These are phyloP conservation scores for Neodon shergylaensis DNA, from an alignment of 2,113 vertebrate genomes.

Conservation along the genomic window DNA sequence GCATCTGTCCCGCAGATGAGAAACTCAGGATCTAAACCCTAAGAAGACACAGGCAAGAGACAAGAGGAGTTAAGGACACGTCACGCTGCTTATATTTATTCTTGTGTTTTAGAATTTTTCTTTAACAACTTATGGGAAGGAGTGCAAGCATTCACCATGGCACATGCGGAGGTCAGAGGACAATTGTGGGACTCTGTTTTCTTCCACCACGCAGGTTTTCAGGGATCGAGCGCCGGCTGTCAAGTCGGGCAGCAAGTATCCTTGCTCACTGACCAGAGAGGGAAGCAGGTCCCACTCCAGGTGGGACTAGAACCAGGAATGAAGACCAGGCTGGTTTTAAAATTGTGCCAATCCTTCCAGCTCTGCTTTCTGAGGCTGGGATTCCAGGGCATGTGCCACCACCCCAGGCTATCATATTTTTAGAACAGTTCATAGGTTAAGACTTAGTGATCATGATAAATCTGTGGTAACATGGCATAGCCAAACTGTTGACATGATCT, in stretches of 20 bases:
- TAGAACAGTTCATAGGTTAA: neutral
- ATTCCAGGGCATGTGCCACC: neutral
- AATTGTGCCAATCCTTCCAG: no score
- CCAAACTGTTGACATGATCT: neutral
- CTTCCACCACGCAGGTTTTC: neutral
- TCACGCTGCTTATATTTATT: neutral
- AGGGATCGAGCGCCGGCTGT: neutral
- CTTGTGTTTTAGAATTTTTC: neutral
- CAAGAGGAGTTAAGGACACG: neutral
- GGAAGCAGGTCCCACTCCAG: neutral
- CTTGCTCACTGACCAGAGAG: neutral
- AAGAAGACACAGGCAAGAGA: neutral
- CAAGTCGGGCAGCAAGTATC: neutral
- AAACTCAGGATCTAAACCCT: neutral
- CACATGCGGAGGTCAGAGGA: neutral
- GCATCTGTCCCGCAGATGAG: neutral
- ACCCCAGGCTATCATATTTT: neutral
- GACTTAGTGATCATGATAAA: neutral
- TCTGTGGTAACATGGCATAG: neutral
- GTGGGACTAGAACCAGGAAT: neutral
- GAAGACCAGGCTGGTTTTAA: neutral
- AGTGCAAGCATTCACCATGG: fast-evolving
- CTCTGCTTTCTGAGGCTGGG: neutral
- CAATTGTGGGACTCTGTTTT: neutral
- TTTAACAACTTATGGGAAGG: neutral